These are phyloP conservation scores for Watsonalla cultraria DNA, from an alignment of 2,888 invertebrate species.

Conservation along the genomic window DNA sequence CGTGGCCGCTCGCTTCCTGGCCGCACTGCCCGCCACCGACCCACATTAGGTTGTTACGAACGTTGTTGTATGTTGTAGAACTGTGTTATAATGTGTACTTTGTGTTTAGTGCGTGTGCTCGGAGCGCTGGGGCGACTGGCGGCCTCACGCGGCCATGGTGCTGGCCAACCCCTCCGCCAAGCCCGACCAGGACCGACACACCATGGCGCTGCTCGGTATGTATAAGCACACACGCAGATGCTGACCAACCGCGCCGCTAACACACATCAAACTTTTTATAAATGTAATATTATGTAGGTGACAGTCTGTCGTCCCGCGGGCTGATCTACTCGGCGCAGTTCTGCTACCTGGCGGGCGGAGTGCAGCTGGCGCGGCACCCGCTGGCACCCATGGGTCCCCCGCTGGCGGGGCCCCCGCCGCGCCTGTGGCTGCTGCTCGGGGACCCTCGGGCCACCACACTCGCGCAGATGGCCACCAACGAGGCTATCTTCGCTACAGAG, in stretches of 20 bases:
- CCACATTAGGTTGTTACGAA: too few species aligned
- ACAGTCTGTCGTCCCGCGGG: constrained; percentile 85
- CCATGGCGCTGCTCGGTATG: constrained; percentile 84
- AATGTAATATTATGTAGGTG: constrained; percentile 64
- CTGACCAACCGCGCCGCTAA: background rate
- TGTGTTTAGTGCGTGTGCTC: constrained; percentile 80
- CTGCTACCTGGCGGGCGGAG: constrained; percentile 94
- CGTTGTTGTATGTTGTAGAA: background rate
- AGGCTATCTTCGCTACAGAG: constrained; percentile 96
- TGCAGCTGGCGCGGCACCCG: constrained; percentile 73
- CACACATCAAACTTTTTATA: background rate
- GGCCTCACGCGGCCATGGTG: constrained; percentile 97
- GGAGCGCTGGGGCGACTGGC: constrained; percentile 94
- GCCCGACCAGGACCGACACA: constrained; percentile 87
- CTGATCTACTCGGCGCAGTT: constrained; percentile 95
- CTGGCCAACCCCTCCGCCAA: constrained; percentile 89
- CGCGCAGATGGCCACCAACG: constrained; percentile 84
- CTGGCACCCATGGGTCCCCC: constrained; percentile 53
- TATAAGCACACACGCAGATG: background rate
- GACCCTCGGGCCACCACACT: constrained; percentile 82
- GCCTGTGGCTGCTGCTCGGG: constrained; percentile 90
- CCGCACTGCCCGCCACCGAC: constrained; percentile 84
- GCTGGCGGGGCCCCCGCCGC: constrained; percentile 62
- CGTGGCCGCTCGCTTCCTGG: constrained; percentile 62
- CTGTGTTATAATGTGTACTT: background rate